Conservation (phyloP, 2,888 invertebrate genomes). For the Halocaridina rubra region DNA sequence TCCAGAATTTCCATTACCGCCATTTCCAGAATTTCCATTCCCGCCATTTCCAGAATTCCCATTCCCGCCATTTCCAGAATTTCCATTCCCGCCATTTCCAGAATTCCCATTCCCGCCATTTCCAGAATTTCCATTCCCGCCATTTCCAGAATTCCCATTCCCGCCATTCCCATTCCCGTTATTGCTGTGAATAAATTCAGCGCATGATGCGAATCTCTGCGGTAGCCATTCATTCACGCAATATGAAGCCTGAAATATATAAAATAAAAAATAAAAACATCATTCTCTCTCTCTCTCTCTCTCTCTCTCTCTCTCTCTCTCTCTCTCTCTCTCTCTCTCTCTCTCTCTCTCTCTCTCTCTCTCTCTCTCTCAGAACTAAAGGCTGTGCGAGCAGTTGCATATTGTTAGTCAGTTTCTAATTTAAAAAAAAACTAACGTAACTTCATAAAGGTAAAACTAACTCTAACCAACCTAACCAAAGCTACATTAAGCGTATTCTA, state of each 20-base stretch:
- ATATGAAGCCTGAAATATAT: neutral
- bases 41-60: too few species aligned
- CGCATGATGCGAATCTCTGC: neutral
- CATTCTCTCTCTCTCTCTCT: neutral
- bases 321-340: neutral
- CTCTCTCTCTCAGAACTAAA: neutral
- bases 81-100: neutral
- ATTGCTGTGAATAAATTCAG: neutral
- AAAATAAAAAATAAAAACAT: neutral
- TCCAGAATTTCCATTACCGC: neutral
- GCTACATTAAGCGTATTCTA: too few species aligned
- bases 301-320: neutral
- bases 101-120: too few species aligned
- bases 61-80: neutral
- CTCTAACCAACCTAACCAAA: too few species aligned
- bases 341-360: neutral
- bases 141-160: neutral
- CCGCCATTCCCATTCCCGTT: neutral
- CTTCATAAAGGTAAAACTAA: too few species aligned
- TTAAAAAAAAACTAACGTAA: too few species aligned
- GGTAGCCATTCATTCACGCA: constrained; percentile 3
- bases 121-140: neutral
- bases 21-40: neutral
- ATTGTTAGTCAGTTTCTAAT: too few species aligned
- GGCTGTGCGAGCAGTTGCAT: too few species aligned